Evolutionary conservation across 2,797 vertebrate genomes (phyloP).

Genomic region (Brachyrhaphis roseni): DNA sequence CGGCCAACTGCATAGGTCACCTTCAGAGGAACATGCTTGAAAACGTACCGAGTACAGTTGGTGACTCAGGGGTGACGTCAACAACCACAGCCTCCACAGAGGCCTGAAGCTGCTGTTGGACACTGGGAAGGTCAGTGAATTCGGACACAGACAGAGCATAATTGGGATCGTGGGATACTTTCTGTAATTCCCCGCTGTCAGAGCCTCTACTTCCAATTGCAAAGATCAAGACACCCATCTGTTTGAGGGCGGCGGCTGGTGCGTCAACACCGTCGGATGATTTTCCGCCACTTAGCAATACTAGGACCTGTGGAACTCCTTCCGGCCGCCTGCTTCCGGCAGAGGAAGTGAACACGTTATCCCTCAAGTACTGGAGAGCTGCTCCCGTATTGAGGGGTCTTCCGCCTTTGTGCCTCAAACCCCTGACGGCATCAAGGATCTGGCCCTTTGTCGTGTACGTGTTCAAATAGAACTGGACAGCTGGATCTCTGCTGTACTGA

Average conservation of each 20-base stretch:
- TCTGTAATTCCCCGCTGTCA: slow-evolving; percentile 52
- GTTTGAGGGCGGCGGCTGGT: slow-evolving; percentile 74
- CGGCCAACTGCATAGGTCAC: background rate
- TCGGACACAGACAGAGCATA: slow-evolving; percentile 29
- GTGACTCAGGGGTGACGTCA: slow-evolving; percentile 16
- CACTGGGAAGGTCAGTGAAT: slow-evolving; percentile 42
- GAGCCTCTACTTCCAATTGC: slow-evolving; percentile 63
- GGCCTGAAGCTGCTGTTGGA: slow-evolving; percentile 44
- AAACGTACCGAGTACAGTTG: slow-evolving; percentile 48
- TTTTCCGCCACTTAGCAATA: slow-evolving; percentile 81
- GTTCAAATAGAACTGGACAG: slow-evolving; percentile 44
- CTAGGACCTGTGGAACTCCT: slow-evolving; percentile 82
- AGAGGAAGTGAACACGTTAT: slow-evolving; percentile 31
- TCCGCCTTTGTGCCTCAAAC: slow-evolving; percentile 40
- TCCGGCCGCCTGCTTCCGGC: slow-evolving; percentile 73
- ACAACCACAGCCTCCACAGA: slow-evolving; percentile 36
- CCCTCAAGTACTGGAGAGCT: slow-evolving; percentile 56
- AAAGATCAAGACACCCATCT: slow-evolving; percentile 77
- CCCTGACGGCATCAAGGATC: slow-evolving; percentile 38
- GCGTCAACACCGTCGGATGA: slow-evolving; percentile 76
- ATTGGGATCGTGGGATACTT: slow-evolving; percentile 30
- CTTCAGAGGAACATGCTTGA: background rate
- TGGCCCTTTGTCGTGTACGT: slow-evolving; percentile 14
- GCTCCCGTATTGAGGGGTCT: slow-evolving; percentile 56
- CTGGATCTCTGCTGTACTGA: slow-evolving; percentile 65